Conservation (phyloP, 2,113 vertebrate species). For the Onychorhynchus coronatus region DNA sequence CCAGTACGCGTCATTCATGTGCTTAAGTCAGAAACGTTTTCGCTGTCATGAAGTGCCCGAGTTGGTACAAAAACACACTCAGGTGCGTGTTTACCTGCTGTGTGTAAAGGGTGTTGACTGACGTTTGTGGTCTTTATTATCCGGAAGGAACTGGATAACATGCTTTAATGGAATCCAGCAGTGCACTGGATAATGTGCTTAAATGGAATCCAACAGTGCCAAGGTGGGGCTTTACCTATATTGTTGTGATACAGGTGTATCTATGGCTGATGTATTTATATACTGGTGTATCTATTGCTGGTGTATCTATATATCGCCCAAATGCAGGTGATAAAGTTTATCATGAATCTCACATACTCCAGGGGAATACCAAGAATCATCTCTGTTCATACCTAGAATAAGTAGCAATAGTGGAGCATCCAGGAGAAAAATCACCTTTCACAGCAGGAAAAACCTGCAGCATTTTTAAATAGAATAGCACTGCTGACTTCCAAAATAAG, state of each 20-base stretch:
- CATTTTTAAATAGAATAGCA: neutral
- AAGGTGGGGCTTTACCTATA: neutral
- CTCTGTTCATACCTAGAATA: fast-evolving
- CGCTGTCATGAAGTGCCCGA: neutral
- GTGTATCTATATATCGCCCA: neutral
- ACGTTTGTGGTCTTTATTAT: neutral
- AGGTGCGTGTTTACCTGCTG: no score
- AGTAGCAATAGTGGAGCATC: neutral
- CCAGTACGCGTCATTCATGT: fast-evolving
- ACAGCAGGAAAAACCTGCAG: neutral
- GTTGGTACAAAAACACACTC: no score
- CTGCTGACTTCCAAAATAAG: neutral
- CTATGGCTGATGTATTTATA: no score
- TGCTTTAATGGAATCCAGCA: neutral
- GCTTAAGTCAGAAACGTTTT: neutral
- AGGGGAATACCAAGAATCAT: neutral
- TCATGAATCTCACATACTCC: neutral
- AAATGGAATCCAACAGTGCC: neutral
- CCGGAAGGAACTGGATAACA: neutral
- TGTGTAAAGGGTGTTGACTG: neutral
- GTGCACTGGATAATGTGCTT: neutral
- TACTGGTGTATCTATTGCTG: neutral
- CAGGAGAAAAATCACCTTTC: neutral
- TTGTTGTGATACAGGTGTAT: neutral
- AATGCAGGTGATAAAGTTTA: neutral